A percentile compares a stretch with the other conserved stretches of the same genome.
Conservation (phyloP, 2,888 invertebrate species). For the Hypena proboscidalis region DNA sequence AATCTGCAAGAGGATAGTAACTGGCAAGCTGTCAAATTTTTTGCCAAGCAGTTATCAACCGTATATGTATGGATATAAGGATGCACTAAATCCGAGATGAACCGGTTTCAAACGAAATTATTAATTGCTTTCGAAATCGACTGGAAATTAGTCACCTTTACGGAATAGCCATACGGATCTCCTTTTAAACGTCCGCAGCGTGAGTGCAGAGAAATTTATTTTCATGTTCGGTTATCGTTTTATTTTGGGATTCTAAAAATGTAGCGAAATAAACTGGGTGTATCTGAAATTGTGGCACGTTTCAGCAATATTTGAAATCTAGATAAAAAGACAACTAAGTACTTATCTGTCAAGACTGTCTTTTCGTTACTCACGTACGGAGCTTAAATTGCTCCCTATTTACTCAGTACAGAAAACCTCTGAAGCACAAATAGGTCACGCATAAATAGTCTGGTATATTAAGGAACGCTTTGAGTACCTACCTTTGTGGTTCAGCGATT, state of each 20-base stretch:
- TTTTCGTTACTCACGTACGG: conserved; percentile 25
- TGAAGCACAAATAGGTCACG: conserved; percentile 19
- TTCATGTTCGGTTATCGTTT: conserved; percentile 6
- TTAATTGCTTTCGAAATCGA: too few relatives aligned
- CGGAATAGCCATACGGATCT: too few relatives aligned
- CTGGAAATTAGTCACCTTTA: too few relatives aligned
- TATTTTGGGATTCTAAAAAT: background rate
- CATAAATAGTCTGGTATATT: conserved; percentile 20
- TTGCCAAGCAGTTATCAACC: too few relatives aligned
- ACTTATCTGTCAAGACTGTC: conserved; percentile 13
- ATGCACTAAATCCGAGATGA: too few relatives aligned
- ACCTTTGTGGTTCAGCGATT: conserved; percentile 15
- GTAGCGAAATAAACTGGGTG: background rate
- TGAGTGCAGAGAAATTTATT: conserved; percentile 16
- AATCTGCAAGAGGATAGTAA: too few relatives aligned
- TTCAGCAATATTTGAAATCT: conserved; percentile 8
- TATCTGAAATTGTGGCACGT: background rate
- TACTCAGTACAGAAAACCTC: conserved; percentile 22
- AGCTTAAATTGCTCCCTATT: conserved; percentile 27
- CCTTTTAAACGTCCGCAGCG: conserved; percentile 5
- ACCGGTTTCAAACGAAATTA: too few relatives aligned
- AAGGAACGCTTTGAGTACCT: conserved; percentile 12
- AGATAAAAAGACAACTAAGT: conserved; percentile 9
- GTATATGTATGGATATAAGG: too few relatives aligned
- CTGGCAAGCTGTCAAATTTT: too few relatives aligned